Evolutionary conservation across 2,113 vertebrate genomes (phyloP), one percentile per base, ranked within the genome.

Genomic region (Potamarius usumacintae): DNA sequence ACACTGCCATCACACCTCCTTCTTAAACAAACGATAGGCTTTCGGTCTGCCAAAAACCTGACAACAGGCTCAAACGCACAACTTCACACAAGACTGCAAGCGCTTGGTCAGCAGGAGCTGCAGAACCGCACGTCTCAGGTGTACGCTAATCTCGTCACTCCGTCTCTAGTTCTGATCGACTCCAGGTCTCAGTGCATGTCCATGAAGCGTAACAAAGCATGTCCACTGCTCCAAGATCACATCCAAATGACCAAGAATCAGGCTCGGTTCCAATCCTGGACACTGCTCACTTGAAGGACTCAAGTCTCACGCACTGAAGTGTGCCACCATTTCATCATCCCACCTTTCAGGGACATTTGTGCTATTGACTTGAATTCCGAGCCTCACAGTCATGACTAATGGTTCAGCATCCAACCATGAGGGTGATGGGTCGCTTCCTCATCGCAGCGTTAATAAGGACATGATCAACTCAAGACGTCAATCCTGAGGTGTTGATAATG

Each of bases 1-100:
- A 84, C 50, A 65, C 50, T 34, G 76, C 74, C 78, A n/a, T 77
- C 78, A 82, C 84, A 84, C 76, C 60, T 72, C 87, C 74, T 7
- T 63, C 74, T 17, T 17, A 88, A 85, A 93, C 88, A 77, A 91
- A 93, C 89, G 85, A 67, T 85, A 88, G 76, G 57, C 89, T 85
- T 88, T 92, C 89, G 87, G 88, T 67, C 30, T 50, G 52, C 80
- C 84, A 50, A 88, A 89, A 89, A 81, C 52, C 65, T 92, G 89
- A 90, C 83, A 91, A 91, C 85, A 93, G 57, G 42, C 84, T 27
- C 30, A 87, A 79, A 15, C 60, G 58, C 63, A 80, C 63, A 83
- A 4, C 65, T 17, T 12, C 11, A 50, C 27, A 5, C 25, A 34
- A 15, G 12, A 60, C 79, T 7, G 9, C 22, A 30, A 57, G 25